These are phyloP conservation scores for Microtus oregoni DNA, from an alignment of 2,113 vertebrate species.

Conservation along the genomic window DNA sequence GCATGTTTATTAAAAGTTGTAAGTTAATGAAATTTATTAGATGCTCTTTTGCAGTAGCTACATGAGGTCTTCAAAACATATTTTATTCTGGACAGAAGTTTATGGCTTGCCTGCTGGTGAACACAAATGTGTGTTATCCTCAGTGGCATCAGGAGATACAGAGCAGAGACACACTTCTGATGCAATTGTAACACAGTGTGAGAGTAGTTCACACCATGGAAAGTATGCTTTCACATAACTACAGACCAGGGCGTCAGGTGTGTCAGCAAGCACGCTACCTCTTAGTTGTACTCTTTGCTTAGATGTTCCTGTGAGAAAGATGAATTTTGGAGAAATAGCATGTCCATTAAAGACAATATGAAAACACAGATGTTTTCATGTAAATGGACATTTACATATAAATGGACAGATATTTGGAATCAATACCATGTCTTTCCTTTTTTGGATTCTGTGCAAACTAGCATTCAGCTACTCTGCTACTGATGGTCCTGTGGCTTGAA, in stretches of 20 bases:
- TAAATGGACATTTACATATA: too few species aligned
- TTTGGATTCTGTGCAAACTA: too few species aligned
- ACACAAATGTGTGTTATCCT: background rate
- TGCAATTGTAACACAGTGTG: background rate
- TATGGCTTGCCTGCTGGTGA: background rate
- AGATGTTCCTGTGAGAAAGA: background rate
- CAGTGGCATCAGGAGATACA: background rate
- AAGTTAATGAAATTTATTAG: slow-evolving; percentile 56
- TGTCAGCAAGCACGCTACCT: background rate
- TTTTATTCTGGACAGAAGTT: background rate
- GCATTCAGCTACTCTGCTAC: background rate
- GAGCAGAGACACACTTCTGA: background rate
- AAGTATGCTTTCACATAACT: background rate
- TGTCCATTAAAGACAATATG: background rate
- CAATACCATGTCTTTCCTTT: background rate
- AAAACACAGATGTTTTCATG: background rate
- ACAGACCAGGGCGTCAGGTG: too few species aligned
- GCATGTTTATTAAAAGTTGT: slow-evolving; percentile 22
- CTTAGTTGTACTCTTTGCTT: background rate
- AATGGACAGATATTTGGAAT: background rate
- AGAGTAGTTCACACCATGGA: background rate
- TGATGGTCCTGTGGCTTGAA: background rate
- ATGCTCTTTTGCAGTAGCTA: background rate
- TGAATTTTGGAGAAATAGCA: background rate
- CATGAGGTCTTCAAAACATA: background rate